Evolutionary conservation across 1,140 invertebrate species (phyloP), one percentile per base, ranked within the genome.

Genomic region (Panagrolaimus sp.): DNA sequence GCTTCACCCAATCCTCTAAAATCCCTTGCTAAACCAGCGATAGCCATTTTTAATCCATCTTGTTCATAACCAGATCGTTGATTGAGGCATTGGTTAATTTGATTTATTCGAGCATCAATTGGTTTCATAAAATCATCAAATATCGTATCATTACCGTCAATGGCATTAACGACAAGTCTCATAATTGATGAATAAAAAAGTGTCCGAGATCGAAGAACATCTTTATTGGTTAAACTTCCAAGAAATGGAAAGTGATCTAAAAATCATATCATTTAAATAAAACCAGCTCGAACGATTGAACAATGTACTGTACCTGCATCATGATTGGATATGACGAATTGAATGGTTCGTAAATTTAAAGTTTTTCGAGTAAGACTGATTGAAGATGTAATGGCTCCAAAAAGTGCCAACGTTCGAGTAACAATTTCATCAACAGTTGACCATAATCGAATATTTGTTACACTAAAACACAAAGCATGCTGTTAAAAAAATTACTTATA

Each of bases 241-340:
- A 58, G 52, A n/a, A 58, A 58, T 12, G 52, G 52, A 26, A 58
- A 58, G 17, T 38, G 32, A n/a, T n/a, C n/a, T n/a, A n/a, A n/a
- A n/a, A n/a, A n/a, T n/a, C n/a, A n/a, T n/a, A n/a, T n/a, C n/a
- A n/a, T n/a, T n/a, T n/a, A n/a, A n/a, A n/a, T n/a, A n/a, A n/a
- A n/a, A n/a, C n/a, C n/a, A n/a, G n/a, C n/a, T n/a, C n/a, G n/a
- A n/a, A n/a, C n/a, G n/a, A n/a, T n/a, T n/a, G n/a, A n/a, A n/a
- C n/a, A n/a, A n/a, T n/a, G n/a, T n/a, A n/a, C n/a, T 7, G 52
- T 58, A 12, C 15, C n/a, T 14, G 21, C 52, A 24, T 58, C 52
- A 28, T 58, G 52, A 28, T 58, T 58, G 8, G 15, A 12, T 10
- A 58, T 26, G 10, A 58, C 28, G 3, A 21, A 17, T 28, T 58